phyloP scores from a whole-genome alignment of 2,888 invertebrate genomes.

The Dynastes maya region DNA sequence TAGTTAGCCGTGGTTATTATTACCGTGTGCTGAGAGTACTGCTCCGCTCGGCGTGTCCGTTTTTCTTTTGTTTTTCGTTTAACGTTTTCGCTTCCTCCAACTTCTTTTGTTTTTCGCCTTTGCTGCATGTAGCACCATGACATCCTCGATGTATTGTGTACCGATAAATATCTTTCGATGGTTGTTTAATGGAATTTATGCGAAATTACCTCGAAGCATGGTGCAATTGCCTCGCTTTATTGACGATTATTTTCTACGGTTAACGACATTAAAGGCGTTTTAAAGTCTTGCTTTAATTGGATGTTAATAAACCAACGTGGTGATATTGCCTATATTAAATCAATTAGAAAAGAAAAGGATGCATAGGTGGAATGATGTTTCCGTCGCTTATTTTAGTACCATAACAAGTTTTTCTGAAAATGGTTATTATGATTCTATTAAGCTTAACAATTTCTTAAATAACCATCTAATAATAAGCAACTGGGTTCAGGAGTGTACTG shows the following conservation, averaged over 20 bases:
- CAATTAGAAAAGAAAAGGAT: neutral
- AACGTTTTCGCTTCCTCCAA: neutral
- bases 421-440: too few relatives aligned
- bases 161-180: constrained; percentile 38
- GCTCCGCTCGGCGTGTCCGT: constrained; percentile 13
- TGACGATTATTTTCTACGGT: constrained; percentile 23
- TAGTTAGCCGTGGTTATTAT: constrained; percentile 48
- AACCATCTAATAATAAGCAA: too few relatives aligned
- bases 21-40: constrained; percentile 5
- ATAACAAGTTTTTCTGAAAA: too few relatives aligned
- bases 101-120: constrained; percentile 29
- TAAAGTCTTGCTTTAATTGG: constrained; percentile 9
- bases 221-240: constrained; percentile 14
- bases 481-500: too few relatives aligned
- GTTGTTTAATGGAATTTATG: constrained; percentile 40
- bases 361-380: neutral
- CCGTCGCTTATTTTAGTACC: neutral
- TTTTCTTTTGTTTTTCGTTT: constrained; percentile 25
- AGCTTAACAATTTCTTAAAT: too few relatives aligned
- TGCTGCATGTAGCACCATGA: neutral
- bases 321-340: neutral
- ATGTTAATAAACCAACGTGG: constrained; percentile 2
- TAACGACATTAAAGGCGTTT: constrained; percentile 19
- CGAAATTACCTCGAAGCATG: constrained; percentile 32
- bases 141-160: constrained; percentile 9